Base-by-base conservation (phyloP, 1,140 invertebrate genomes). In the Eubasilissa regina region DNA sequence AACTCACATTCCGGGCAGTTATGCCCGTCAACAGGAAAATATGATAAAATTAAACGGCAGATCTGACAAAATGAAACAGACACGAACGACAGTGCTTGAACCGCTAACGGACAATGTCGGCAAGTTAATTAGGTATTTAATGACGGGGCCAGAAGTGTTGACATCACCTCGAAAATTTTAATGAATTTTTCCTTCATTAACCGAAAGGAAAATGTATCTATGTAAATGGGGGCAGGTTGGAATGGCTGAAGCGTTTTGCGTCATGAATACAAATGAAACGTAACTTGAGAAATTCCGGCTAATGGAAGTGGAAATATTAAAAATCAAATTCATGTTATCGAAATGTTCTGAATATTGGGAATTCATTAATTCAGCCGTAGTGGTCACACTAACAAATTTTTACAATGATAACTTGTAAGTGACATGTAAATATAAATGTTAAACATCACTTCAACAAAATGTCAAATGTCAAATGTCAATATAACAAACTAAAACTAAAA, bases 151-250 rank as follows among this genome's bases (percentile, higher is more conserved):
- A 64, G 60, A 13, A 64, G 60, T 64, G 60, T 64, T 43, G 60
- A 64, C 60, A 64, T 64, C 60, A 64, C 60, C 60, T 44, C 19
- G 60, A 64, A 64, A 64, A 64, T 64, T 64, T 64, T 44, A 64
- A 64, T 64, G 60, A 64, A 64, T 64, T 64, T 64, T 64, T 64
- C 60, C 60, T 64, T 64, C 60, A 35, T 64, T 64, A 64, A 64
- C 60, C 12, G 60, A 43, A 35, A 64, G 19, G 19, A 44, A 13
- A 58, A 21, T 21, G 21, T 19, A 58, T n/a, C 7, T 12, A 55
- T 56, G 19, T 56, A 56, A 19, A 19, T 15, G n/a, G 53, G 53
- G 53, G 53, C n/a, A 56, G 53, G 53, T 19, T 19, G 53, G 13
- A 56, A n/a, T n/a, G 53, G 12, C 17, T 15, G 51, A 55, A 55